Evolutionary conservation across 64 coral and sea anemone species (phyloP).

Genomic region (Montipora efflorescens): DNA sequence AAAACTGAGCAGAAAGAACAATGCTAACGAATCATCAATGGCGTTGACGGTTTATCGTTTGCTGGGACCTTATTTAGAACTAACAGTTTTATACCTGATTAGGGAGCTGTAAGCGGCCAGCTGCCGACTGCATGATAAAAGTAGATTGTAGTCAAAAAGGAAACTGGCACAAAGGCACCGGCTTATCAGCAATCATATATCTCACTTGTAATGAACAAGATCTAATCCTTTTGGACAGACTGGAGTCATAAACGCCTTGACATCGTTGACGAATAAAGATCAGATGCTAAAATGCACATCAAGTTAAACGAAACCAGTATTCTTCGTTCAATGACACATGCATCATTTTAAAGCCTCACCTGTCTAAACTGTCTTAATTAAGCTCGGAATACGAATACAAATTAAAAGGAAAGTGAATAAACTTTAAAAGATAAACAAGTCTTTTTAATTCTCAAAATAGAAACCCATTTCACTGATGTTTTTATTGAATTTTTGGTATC

Average conservation of each 20-base stretch:
- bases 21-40: not conserved
- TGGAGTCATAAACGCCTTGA: not conserved
- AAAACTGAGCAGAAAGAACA: not conserved
- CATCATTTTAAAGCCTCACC: not conserved
- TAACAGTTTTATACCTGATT: constrained; percentile 30
- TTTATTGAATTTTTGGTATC: not conserved
- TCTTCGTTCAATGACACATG: not conserved
- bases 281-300: not conserved
- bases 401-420: not conserved
- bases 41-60: not conserved
- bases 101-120: not conserved
- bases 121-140: not conserved
- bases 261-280: not conserved
- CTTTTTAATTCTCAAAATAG: not conserved
- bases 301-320: not conserved
- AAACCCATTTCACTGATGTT: not conserved
- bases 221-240: not conserved
- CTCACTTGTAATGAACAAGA: not conserved
- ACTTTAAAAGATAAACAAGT: not conserved
- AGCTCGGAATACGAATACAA: not conserved
- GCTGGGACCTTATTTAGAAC: not conserved
- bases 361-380: not conserved
- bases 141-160: not conserved
- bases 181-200: not conserved
- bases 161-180: not conserved